Percentiles rank a stretch among this genome's conserved stretches.
Evolutionary conservation across 2,113 vertebrate species (phyloP).

Genomic region (Empidonax traillii): DNA sequence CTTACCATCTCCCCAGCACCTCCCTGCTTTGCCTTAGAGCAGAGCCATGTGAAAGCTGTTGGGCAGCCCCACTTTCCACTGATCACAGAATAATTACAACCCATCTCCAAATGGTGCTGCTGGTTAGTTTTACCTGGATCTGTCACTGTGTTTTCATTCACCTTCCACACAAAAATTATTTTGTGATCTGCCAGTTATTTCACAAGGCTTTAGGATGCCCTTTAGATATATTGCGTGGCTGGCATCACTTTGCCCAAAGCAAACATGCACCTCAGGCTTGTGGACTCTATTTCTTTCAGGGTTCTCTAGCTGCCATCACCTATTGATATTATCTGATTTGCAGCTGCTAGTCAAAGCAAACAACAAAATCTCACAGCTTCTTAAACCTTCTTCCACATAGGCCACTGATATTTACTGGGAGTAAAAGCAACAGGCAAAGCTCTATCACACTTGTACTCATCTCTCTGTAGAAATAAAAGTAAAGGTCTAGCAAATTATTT

Average conservation of each 20-base stretch:
- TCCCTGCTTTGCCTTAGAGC: background rate
- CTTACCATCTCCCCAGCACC: background rate
- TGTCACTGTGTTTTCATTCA: background rate
- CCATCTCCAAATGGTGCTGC: rapidly evolving
- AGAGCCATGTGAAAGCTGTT: rapidly evolving
- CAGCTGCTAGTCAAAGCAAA: slow-evolving; percentile 35
- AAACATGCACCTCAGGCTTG: slow-evolving; percentile 5
- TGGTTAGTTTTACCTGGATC: background rate
- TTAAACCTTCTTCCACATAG: background rate
- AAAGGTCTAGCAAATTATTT: background rate
- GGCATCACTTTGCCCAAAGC: background rate
- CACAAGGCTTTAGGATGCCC: slow-evolving; percentile 26
- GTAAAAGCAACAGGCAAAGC: background rate
- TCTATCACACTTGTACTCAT: background rate
- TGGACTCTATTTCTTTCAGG: background rate
- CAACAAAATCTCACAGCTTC: slow-evolving; percentile 47
- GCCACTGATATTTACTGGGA: slow-evolving; percentile 51
- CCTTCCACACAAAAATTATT: background rate
- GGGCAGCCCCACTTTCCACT: rapidly evolving
- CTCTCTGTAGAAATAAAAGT: background rate
- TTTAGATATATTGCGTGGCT: slow-evolving; percentile 30
- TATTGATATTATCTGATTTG: slow-evolving; percentile 68
- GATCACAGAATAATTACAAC: background rate
- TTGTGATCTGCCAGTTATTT: background rate
- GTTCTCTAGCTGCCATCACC: slow-evolving; percentile 9